Evolutionary conservation across 2,113 vertebrate genomes (phyloP), one percentile per base, ranked within the genome.

Genomic region (Osmerus mordax): DNA sequence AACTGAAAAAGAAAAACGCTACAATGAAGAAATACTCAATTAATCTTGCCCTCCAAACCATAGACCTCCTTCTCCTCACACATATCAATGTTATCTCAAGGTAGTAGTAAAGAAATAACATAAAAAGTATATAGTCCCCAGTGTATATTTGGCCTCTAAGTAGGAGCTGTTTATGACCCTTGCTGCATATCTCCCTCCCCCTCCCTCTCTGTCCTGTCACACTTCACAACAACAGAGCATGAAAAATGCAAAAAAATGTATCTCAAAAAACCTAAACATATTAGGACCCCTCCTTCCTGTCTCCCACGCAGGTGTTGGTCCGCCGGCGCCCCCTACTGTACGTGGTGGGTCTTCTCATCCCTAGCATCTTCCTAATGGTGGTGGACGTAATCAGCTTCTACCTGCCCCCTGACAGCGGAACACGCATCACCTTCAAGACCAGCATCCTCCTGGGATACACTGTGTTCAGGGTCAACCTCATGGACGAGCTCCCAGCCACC

Each of bases 401-500:
- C 70, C 81, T 95, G 52, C 94, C 94, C 0, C 90, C 87, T 18
- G 84, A 92, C 89, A 95, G 94, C 58, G 85, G 89, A 0, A 91
- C 91, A 0, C 90, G 94, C 58, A 93, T 95, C 13, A 87, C 85
- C 69, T 95, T 95, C 69, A 95, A 95, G 87, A 91, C 89, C 83
- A 95, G 89, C 25, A 91, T 94, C 64, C 90, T 96, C 76, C 90
- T 95, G 74, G 95, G 95, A n/a, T 96, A 95, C 83, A 95, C 94
- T 0, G 86, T 96, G 63, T 95, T 96, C 86, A 89, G 90, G 58
- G 93, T 95, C 84, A 95, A 95, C 85, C 84, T 94, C 82, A 89
- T 82, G 0, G 91, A 93, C 0, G 91, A 95, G 3, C 89, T 95
- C 60, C 94, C 94, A 0, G 83, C 78, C 8, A 91, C 88, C 0